Evolutionary conservation across 2,797 vertebrate species (phyloP), one percentile per base, ranked within the genome.

Genomic region (Rhinophrynus dorsalis): DNA sequence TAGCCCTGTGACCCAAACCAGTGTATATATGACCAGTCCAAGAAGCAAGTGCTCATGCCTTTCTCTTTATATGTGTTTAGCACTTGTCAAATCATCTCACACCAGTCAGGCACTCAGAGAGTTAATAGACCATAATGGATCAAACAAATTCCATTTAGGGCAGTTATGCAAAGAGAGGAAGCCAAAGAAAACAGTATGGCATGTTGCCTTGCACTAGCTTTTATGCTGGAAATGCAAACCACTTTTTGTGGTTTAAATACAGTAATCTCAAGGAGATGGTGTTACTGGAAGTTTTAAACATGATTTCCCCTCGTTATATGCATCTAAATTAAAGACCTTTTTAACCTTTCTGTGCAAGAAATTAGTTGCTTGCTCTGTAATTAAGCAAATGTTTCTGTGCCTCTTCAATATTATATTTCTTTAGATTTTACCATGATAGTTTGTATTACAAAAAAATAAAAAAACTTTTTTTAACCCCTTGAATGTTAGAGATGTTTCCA

Each of bases 231-330:
- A 88, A 84, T 48, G 64, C 78, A 85, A 78, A 74, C 75, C 76
- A 74, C 75, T 74, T 74, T 80, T 57, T 80, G 81, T 77, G 84
- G 75, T 84, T 85, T 82, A 81, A 80, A 82, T 74, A 66, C 69
- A 66, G 69, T 73, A 56, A 77, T 68, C 82, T 83, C 83, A 76
- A 77, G 82, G 80, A 88, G 78, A 84, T 78, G 74, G 76, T 81
- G 74, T 90, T 88, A 82, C 84, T 88, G 87, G 84, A 89, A 86
- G 77, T 80, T 82, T 85, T 73, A 76, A 84, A 71, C 67, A 79
- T 51, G 55, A 18, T 81, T 83, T 81, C 81, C 83, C 80, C 67
- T 72, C 45, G 68, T 80, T 76, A 70, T 73, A 57, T 76, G 68
- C 24, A 0, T 77, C 78, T 85, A 78, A 80, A 81, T 10, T 77